Evolutionary conservation across 2,797 vertebrate species (phyloP).

Genomic region (Sternarchorhynchus goeldii): DNA sequence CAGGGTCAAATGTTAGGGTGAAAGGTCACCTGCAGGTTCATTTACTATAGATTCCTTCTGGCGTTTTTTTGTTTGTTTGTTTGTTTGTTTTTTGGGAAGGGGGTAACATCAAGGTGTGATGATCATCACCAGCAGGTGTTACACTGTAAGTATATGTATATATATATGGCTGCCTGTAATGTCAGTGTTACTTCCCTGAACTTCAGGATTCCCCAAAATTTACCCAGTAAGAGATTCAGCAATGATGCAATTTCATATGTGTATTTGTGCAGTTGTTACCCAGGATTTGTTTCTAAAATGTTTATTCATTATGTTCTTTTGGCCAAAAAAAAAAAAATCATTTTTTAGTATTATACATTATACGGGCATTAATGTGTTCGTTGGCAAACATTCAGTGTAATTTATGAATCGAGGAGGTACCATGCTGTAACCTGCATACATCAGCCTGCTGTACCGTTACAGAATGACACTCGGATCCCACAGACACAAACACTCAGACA

Average conservation of each 20-base stretch:
- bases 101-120: conserved; percentile 56
- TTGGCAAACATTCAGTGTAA: conserved; percentile 54
- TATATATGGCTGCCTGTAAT: neutral
- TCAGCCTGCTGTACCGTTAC: conserved; percentile 45
- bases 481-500: conserved; percentile 27
- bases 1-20: conserved; percentile 49
- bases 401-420: conserved; percentile 28
- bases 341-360: conserved; percentile 56
- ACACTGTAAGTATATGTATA: neutral
- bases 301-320: conserved; percentile 62
- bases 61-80: no score
- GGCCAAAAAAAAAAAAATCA: conserved; percentile 54
- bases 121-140: conserved; percentile 52
- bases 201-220: neutral
- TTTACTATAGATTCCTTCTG: conserved; percentile 47
- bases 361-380: conserved; percentile 52
- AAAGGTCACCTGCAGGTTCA: conserved; percentile 40
- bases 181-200: neutral
- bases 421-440: conserved; percentile 49
- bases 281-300: conserved; percentile 69
- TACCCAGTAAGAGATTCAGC: neutral
- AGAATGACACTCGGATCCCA: conserved; percentile 36
- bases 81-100: conserved; percentile 63
- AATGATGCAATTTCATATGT: neutral
- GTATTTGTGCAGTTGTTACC: neutral